Evolutionary conservation across 64 coral and sea anemone genomes (phyloP), one percentile per base, ranked within the genome.

Genomic region (Acropora yongei): DNA sequence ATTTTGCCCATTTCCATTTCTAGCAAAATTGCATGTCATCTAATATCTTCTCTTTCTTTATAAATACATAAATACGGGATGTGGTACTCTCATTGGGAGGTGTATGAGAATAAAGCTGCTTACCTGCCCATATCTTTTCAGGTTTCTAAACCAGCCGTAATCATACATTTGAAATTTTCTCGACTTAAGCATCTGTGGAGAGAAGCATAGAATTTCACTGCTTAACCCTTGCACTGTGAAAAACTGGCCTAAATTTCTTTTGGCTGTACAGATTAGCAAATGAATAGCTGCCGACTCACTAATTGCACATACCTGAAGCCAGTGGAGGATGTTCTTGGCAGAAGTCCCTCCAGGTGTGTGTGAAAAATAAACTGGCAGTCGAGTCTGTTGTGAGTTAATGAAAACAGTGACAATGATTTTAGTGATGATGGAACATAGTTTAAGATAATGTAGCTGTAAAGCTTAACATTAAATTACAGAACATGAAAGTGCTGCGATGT

Each of bases 271-370:
- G 51, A 10, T 7, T 10, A 55, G 51, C 30, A 20, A 4, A 16
- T 73, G 1, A 40, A 30, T 73, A 40, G n/a, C 13, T 30, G 7
- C 7, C 6, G 16, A 3, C 3, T 71, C 17, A n/a, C 55, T 19
- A 51, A 30, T 6, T 49, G 5, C 6, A 58, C 60, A 3, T 77
- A 93, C 78, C 82, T 96, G 95, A 9, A 80, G 74, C 76, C 74
- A 96, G 16, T 96, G 95, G 55, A 96, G 39, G 72, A 96, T 87
- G 78, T 96, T 85, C 78, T 74, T 93, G 2, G 93, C 95, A 39
- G 95, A 96, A 30, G 95, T 96, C 5, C 95, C 95, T 3, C 91
- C 95, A 19, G 95, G 95, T 14, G 95, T 96, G 47, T 96, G 95
- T 10, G 86, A 44, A 0, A 80, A 65, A 83, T 96, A 96, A 16